These are phyloP conservation scores for Micronycteris hirsuta DNA, from an alignment of 2,113 vertebrate genomes.

Conservation along the genomic window DNA sequence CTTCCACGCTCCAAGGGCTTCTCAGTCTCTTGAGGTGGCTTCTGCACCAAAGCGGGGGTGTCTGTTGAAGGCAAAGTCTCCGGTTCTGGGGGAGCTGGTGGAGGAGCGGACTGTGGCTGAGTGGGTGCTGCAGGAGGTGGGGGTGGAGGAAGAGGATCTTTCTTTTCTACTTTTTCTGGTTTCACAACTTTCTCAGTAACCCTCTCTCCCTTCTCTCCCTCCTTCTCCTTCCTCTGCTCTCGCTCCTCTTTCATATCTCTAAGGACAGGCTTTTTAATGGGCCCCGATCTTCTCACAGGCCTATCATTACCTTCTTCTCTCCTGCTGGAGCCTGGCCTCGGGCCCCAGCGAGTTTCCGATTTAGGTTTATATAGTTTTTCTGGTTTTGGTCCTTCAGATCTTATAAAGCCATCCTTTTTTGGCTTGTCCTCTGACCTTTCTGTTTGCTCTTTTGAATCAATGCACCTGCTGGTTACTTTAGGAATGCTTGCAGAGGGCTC, in stretches of 20 bases:
- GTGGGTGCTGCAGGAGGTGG: slow-evolving; percentile 37
- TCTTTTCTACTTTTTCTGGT: slow-evolving; percentile 86
- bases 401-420: slow-evolving; percentile 88
- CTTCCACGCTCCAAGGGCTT: slow-evolving; percentile 60
- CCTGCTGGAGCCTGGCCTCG: slow-evolving; percentile 85
- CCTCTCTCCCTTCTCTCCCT: slow-evolving; percentile 83
- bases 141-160: slow-evolving; percentile 53
- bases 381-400: slow-evolving; percentile 86
- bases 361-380: slow-evolving; percentile 94
- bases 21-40: slow-evolving; percentile 68
- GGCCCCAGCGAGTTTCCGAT: slow-evolving; percentile 95
- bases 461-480: slow-evolving; percentile 78
- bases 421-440: slow-evolving; percentile 89
- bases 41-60: slow-evolving; percentile 57
- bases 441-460: slow-evolving; percentile 83
- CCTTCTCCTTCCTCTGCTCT: slow-evolving; percentile 93
- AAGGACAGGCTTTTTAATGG: slow-evolving; percentile 97
- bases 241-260: slow-evolving; percentile 98
- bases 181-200: slow-evolving; percentile 83
- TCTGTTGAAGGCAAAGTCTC: slow-evolving; percentile 67
- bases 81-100: slow-evolving; percentile 78
- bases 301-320: slow-evolving; percentile 92
- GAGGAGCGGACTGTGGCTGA: slow-evolving; percentile 68
- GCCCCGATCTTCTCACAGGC: slow-evolving; percentile 93
- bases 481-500: slow-evolving; percentile 80